These are phyloP conservation scores for Anisognathus igniventris DNA, from an alignment of 2,797 vertebrate genomes.

Conservation along the genomic window DNA sequence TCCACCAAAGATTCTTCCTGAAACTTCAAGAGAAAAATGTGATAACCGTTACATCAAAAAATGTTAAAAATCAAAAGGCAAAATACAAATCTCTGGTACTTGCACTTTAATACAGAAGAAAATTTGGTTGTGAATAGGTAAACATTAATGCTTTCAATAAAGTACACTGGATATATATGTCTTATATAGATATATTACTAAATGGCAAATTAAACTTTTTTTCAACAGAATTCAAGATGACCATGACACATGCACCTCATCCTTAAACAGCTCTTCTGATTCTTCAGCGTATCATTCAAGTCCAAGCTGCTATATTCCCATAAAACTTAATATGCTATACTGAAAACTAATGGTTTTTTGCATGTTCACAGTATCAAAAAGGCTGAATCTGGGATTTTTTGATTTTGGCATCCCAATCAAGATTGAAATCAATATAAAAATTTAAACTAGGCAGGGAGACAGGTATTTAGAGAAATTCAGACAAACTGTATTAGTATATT, in stretches of 20 bases:
- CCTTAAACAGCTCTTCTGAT: background rate
- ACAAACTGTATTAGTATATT: background rate
- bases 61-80: background rate
- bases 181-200: background rate
- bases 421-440: background rate
- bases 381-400: background rate
- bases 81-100: background rate
- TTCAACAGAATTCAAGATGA: background rate
- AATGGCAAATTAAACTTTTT: background rate
- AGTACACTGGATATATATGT: background rate
- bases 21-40: constrained; percentile 79
- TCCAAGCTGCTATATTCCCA: background rate
- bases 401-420: background rate
- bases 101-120: background rate
- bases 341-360: background rate
- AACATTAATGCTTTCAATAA: background rate
- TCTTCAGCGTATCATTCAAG: background rate
- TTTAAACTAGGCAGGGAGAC: background rate
- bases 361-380: background rate
- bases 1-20: constrained; percentile 92
- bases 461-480: background rate
- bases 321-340: background rate
- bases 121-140: background rate
- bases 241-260: background rate
- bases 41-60: constrained; percentile 5